Evolutionary conservation across 1,140 invertebrate species (phyloP).

Genomic region (Calliphora vicina): DNA sequence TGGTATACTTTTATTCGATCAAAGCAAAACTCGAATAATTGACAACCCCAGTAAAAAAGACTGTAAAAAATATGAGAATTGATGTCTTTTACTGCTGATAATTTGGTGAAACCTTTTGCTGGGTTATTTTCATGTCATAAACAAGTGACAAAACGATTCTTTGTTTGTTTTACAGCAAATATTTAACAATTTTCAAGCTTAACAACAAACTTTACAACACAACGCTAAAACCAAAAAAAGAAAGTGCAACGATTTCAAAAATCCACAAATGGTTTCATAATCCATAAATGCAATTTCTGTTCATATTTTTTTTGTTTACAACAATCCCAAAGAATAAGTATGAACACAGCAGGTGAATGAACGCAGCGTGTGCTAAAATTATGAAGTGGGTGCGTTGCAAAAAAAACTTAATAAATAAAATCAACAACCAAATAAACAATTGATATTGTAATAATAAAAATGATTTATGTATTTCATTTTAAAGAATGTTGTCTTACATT

Average conservation of each 20-base stretch:
- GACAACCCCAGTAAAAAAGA: too few species aligned
- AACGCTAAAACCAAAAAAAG: neutral
- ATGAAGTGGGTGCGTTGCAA: conserved; percentile 11
- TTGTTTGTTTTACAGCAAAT: too few species aligned
- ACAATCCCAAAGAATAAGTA: neutral
- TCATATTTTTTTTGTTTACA: neutral
- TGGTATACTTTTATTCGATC: too few species aligned
- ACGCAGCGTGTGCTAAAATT: neutral
- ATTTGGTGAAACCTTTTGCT: too few species aligned
- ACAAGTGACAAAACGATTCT: too few species aligned
- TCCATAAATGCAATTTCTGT: neutral
- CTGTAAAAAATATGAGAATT: too few species aligned
- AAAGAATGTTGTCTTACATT: too few species aligned
- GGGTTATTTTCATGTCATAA: too few species aligned
- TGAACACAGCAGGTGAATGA: neutral
- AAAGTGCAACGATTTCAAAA: neutral
- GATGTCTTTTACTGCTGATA: too few species aligned
- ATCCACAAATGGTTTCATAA: neutral
- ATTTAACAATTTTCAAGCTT: too few species aligned
- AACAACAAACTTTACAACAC: too few species aligned
- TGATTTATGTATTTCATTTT: neutral
- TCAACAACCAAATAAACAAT: neutral
- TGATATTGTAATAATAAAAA: neutral
- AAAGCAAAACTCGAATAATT: too few species aligned
- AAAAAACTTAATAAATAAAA: neutral